Evolutionary conservation across 2,113 vertebrate genomes (phyloP), one percentile per base, ranked within the genome.

Genomic region (Strix uralensis): DNA sequence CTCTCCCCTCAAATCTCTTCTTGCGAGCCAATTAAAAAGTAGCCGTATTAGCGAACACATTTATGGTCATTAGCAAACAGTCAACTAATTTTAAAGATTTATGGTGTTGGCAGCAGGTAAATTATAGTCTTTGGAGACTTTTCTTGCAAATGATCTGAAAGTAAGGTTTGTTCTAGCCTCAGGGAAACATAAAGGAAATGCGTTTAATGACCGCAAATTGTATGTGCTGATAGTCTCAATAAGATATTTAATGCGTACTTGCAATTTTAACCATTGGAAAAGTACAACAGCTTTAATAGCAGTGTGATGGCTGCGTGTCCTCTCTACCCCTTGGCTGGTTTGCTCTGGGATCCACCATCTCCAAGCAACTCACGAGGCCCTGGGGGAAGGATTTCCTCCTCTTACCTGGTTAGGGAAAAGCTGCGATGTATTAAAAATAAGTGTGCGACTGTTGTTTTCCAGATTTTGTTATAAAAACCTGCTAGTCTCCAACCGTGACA

Each of bases 21-120:
- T 65, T 34, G 54, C 3, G 30, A 87, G 80, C 80, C 94, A 97
- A 97, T 97, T 97, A 96, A 94, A 94, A 96, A 94, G 94, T 70
- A 71, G 90, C 85, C 94, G 84, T 92, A 81, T 96, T 97, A 95
- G 69, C 1, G 19, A 96, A 78, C 81, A 61, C 52, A 87, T 96
- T 93, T 87, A 30, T 57, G 89, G 88, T 94, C 97, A 95, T 97
- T 97, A 97, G 93, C 82, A 92, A 97, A 86, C 88, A 95, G 89
- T 92, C 94, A 94, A 71, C 84, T 95, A 88, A 94, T 97, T 94
- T 94, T 91, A 59, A 95, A 97, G 95, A 97, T 92, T 96, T 75
- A 96, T 94, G 90, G 78, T 61, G 87, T 47, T 88, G 87, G 91
- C 89, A 71, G 92, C 87, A 92, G 94, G 90, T 95, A 96, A 96